phyloP scores from a whole-genome alignment of 2,113 vertebrate species.

The Lota lota region DNA sequence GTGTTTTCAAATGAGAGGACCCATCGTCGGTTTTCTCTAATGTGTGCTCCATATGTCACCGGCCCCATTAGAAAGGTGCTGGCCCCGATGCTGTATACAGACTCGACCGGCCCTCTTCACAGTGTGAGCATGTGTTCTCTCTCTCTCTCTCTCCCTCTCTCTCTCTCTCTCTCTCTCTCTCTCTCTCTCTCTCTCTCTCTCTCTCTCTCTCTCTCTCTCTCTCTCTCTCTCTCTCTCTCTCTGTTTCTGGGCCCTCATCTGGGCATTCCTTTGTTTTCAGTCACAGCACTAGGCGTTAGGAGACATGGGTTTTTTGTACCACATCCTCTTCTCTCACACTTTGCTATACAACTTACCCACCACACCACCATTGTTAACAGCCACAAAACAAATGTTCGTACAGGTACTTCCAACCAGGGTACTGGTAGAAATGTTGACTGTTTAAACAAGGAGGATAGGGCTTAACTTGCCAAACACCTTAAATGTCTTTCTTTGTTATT shows the following conservation, averaged over 20 bases:
- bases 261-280: too few relatives aligned
- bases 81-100: slow-evolving; percentile 35
- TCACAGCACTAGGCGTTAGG: too few relatives aligned
- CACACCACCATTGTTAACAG: too few relatives aligned
- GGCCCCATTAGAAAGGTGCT: slow-evolving; percentile 57
- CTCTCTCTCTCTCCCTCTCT: slow-evolving; percentile 39
- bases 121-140: neutral
- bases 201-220: slow-evolving; percentile 41
- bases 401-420: too few relatives aligned
- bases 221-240: slow-evolving; percentile 42
- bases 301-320: too few relatives aligned
- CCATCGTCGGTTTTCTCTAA: slow-evolving; percentile 36
- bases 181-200: slow-evolving; percentile 1
- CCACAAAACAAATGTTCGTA: too few relatives aligned
- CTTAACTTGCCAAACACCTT: too few relatives aligned
- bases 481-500: too few relatives aligned
- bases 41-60: slow-evolving; percentile 68
- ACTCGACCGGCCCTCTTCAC: neutral
- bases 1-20: slow-evolving; percentile 46
- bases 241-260: slow-evolving; percentile 30
- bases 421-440: too few relatives aligned
- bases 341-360: too few relatives aligned
- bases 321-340: too few relatives aligned
- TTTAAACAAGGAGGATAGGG: too few relatives aligned
- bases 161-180: slow-evolving; percentile 37